Percentiles rank a stretch among this genome's conserved stretches.
phyloP scores from a whole-genome alignment of 2,797 vertebrate species.

The Urosaurus nigricauda region DNA sequence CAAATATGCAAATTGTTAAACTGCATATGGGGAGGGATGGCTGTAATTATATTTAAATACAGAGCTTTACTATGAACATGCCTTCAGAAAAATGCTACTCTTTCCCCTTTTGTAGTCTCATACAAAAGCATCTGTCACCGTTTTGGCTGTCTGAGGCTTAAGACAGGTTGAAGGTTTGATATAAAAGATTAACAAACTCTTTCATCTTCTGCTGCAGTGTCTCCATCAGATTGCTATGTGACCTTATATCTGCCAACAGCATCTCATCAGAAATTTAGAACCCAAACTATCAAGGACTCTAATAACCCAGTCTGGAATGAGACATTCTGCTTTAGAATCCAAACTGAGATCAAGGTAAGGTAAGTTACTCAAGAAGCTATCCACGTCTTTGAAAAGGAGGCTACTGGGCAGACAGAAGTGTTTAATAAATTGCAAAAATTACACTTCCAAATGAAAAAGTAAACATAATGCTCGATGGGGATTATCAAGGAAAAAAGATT shows the following conservation, averaged over 20 bases:
- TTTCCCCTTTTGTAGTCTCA: constrained; percentile 34
- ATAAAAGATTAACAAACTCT: background rate
- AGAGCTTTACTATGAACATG: background rate
- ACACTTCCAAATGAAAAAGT: background rate
- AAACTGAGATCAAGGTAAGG: constrained; percentile 83
- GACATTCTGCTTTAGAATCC: constrained; percentile 85
- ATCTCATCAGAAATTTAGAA: constrained; percentile 76
- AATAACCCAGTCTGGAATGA: constrained; percentile 87
- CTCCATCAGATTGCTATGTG: constrained; percentile 84
- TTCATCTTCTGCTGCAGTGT: constrained; percentile 74
- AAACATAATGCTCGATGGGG: background rate
- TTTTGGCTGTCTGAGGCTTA: constrained; percentile 52
- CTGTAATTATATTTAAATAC: background rate
- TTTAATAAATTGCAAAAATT: no score
- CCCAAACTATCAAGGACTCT: constrained; percentile 79
- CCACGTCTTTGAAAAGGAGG: background rate
- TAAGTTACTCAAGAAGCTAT: background rate
- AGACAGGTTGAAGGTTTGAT: constrained; percentile 66
- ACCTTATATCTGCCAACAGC: constrained; percentile 85
- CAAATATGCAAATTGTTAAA: no score
- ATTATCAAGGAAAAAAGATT: background rate
- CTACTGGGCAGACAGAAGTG: background rate
- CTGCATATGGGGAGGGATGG: no score
- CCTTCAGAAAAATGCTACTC: constrained; percentile 58
- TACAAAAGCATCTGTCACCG: constrained; percentile 59